phyloP scores from a whole-genome alignment of 2,797 vertebrate species.

The Xerus rutilus region DNA sequence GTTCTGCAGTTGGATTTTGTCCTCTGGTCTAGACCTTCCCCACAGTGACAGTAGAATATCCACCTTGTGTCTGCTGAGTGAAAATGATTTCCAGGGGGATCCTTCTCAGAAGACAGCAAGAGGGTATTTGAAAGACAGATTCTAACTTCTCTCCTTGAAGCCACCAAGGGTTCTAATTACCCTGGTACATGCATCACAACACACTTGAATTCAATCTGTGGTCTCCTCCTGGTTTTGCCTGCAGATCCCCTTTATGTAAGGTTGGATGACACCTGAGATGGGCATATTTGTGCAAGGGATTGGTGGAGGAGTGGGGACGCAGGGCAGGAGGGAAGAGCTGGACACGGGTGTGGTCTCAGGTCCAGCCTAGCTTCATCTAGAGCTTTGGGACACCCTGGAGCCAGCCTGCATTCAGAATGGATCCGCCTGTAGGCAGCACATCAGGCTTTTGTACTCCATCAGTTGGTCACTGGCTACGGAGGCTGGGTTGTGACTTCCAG shows the following conservation, averaged over 20 bases:
- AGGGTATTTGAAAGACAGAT: neutral
- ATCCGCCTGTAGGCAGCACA: neutral
- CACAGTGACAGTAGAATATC: neutral
- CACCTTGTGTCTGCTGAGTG: neutral
- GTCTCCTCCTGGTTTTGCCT: neutral
- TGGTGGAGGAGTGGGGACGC: neutral
- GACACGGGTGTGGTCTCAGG: neutral
- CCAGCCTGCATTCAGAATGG: neutral
- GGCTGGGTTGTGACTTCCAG: neutral
- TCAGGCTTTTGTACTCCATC: neutral
- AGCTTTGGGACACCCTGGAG: neutral
- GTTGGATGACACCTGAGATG: neutral
- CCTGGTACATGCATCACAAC: neutral
- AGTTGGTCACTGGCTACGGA: neutral
- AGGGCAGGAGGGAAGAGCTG: neutral
- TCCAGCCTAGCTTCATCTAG: neutral
- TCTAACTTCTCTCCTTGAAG: constrained; percentile 15
- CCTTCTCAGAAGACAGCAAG: neutral
- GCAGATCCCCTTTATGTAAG: neutral
- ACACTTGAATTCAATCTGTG: neutral
- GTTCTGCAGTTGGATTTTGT: neutral
- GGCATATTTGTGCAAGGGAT: neutral
- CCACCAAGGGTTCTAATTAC: neutral
- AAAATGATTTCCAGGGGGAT: neutral
- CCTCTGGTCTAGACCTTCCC: neutral